Evolutionary conservation across 2,113 vertebrate genomes (phyloP).

Genomic region (Dipodomys spectabilis): DNA sequence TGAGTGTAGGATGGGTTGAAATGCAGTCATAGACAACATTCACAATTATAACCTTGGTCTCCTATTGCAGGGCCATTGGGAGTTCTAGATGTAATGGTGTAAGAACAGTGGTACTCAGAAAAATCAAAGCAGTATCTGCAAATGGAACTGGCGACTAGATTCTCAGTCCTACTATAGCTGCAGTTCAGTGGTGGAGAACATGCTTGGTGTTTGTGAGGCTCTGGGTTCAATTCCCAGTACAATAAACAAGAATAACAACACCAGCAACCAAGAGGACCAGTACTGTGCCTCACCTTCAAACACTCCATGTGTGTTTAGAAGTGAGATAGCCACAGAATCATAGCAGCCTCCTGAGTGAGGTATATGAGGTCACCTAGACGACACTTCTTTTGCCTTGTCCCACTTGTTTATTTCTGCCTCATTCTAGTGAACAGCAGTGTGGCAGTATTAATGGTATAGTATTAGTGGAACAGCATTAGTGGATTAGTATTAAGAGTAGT

Average conservation of each 20-base stretch:
- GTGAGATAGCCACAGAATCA: not conserved
- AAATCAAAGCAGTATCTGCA: not conserved
- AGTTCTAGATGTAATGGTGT: not conserved
- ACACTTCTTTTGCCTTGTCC: not conserved
- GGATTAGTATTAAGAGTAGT: too few relatives aligned
- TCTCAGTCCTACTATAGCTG: not conserved
- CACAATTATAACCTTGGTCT: not conserved
- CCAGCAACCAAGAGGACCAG: too few relatives aligned
- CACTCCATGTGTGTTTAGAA: not conserved
- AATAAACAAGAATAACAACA: too few relatives aligned
- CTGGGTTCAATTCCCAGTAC: too few relatives aligned
- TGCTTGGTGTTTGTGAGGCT: too few relatives aligned
- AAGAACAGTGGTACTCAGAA: constrained; percentile 1
- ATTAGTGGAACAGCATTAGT: too few relatives aligned
- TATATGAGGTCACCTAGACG: not conserved
- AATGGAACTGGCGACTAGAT: not conserved
- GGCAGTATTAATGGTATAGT: too few relatives aligned
- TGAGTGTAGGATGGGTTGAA: not conserved
- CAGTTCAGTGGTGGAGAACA: too few relatives aligned
- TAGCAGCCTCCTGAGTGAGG: not conserved
- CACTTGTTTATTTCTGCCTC: not conserved
- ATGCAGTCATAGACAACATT: not conserved
- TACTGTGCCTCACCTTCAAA: not conserved
- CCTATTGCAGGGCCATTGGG: not conserved
- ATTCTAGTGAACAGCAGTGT: not conserved